phyloP scores from a whole-genome alignment of 2,888 invertebrate species.

The Campopleginae sp. region DNA sequence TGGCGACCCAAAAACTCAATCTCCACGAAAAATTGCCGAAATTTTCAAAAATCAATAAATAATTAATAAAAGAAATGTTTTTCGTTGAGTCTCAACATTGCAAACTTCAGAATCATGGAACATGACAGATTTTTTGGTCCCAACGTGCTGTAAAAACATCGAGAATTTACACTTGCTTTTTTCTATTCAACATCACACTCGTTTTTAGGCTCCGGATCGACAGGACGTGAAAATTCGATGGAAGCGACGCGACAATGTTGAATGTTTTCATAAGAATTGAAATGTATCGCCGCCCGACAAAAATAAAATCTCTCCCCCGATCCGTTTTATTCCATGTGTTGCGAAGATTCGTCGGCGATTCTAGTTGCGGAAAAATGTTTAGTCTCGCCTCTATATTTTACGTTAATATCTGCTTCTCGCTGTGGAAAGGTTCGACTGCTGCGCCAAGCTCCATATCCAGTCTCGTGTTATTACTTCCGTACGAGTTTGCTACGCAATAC shows the following conservation, averaged over 20 bases:
- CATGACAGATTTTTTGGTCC: neutral
- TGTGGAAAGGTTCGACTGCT: neutral
- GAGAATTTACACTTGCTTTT: neutral
- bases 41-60: no score
- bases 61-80: no score
- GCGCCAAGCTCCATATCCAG: slow-evolving; percentile 17
- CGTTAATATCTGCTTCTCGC: slow-evolving; percentile 3
- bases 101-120: no score
- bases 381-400: neutral
- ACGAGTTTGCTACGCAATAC: slow-evolving; percentile 5
- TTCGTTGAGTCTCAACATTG: no score
- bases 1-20: no score
- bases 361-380: neutral
- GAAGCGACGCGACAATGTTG: neutral
- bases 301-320: neutral
- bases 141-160: neutral
- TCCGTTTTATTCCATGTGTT: neutral
- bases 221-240: neutral
- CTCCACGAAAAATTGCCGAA: no score
- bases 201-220: neutral
- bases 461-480: slow-evolving; percentile 12
- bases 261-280: neutral
- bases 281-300: neutral
- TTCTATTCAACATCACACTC: neutral
- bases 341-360: neutral